Base-by-base conservation (phyloP, 2,797 vertebrate genomes). In the Holocentrus rufus region DNA sequence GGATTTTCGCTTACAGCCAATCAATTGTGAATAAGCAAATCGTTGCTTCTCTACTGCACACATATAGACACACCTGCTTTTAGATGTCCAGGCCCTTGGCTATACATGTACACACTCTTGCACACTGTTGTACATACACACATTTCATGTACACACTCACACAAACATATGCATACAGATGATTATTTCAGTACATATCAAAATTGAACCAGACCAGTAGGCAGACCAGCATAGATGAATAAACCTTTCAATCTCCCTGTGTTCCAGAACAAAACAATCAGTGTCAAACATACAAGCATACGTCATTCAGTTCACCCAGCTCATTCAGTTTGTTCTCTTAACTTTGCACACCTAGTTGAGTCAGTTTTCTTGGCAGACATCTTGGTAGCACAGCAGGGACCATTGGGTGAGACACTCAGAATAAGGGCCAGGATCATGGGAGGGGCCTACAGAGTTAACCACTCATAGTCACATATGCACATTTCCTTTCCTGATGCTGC, bases 181-280 rank as follows among this genome's bases (percentile, higher is more conserved):
- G 58, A 66, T 84, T 30, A 23, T 64, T 66, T 34, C 34, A 64
- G 65, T 62, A 69, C 64, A 57, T 64, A 34, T 68, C 31, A 57
- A 58, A 74, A 68, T n/a, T 49, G 56, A 77, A 56, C 46, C 70
- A 69, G 47, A 64, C 56, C 46, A 39, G 22, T 52, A 36, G 46
- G 34, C 23, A 71, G 60, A 74, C 66, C 18, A 27, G 62, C 68
- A 69, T 57, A 58, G 42, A 60, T 74, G 14, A 60, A 31, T 65
- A 47, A 58, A 82, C 54, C 67, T 72, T 34, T 76, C 67, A 68
- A 84, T 82, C 82, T 83, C 79, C 79, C 82, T 87, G 80, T 79
- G 83, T 69, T 82, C 69, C 61, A 78, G 60, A 76, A 63, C 18
- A 71, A 81, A 88, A 84, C 76, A 83, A 77, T 82, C 82, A 59